Base-by-base conservation (phyloP, 2,888 invertebrate species). In the Caenorhabditis doughertyi region DNA sequence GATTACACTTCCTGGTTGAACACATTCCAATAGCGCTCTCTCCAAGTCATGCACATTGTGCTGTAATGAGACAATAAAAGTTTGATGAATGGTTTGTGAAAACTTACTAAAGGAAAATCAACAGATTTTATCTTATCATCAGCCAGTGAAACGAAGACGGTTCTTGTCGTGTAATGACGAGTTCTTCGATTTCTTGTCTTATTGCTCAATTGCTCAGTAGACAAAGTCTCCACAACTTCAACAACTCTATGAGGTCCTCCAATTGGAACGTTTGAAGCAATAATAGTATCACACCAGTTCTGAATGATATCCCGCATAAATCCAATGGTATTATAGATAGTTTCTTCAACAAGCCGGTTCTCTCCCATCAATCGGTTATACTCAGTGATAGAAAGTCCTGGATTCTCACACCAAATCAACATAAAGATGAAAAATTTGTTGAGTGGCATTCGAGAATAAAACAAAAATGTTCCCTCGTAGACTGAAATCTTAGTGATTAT, bases 401-500 rank as follows among this genome's bases (percentile, higher is more conserved):
- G 85, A 47, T 86, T 82, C 32, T 86, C 85, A 29, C 83, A 86
- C 86, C 86, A 86, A 21, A 84, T 83, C 1, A 84, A 83, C 86
- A 86, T 86, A 56, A 86, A 86, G 16, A 86, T 84, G 72, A 86
- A 86, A 70, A 86, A 85, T 62, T 86, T 86, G 70, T 85, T 85
- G 64, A 85, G 80, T 11, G 86, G 86, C 85, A 86, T 86, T 3
- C 86, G 58, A 1, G 85, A 85, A 29, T 86, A 86, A 67, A 86
- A 86, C 2, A 86, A 77, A 44, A 86, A 86, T 2, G 86, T 85
- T 16, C 85, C 85, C 47, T 86, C 86, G 51, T 85, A 86, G n/a
- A 86, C 85, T 16, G 85, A 85, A 29, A 86, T 85, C 35, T 86
- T 86, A 3, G 86, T 86, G 58, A 86, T 86, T 11, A 85, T 83